Evolutionary conservation across 2,113 vertebrate species (phyloP).

Genomic region (Xiphorhynchus elegans): DNA sequence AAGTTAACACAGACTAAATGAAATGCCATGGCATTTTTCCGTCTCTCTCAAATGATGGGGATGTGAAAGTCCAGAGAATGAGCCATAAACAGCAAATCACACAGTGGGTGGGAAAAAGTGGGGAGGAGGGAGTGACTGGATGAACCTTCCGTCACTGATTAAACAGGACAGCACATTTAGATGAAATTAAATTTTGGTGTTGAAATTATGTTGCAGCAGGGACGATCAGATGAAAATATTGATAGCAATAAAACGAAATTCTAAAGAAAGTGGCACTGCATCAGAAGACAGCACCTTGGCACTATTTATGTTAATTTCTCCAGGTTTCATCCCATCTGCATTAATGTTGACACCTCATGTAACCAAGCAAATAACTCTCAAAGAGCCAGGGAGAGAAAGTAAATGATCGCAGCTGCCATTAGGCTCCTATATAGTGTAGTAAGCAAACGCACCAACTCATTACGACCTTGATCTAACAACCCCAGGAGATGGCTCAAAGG

Average conservation of each 20-base stretch:
- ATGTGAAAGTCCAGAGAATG: constrained; percentile 41
- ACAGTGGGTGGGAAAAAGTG: background rate
- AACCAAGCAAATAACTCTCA: constrained; percentile 57
- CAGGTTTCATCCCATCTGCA: constrained; percentile 37
- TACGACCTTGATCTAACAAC: constrained; percentile 25
- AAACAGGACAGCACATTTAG: constrained; percentile 50
- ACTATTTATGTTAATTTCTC: constrained; percentile 65
- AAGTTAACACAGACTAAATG: constrained; percentile 17
- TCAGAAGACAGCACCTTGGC: constrained; percentile 44
- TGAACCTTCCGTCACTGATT: constrained; percentile 6
- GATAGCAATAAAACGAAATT: constrained; percentile 60
- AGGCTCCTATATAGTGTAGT: background rate
- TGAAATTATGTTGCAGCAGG: constrained; percentile 55
- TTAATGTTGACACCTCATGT: constrained; percentile 47
- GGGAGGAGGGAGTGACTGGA: constrained; percentile 16
- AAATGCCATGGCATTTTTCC: constrained; percentile 2
- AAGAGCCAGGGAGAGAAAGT: constrained; percentile 17
- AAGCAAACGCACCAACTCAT: constrained; percentile 1
- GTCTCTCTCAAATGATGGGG: background rate
- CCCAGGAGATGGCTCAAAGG: background rate
- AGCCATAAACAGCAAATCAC: constrained; percentile 32
- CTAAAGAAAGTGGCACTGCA: constrained; percentile 51
- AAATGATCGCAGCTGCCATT: constrained; percentile 47
- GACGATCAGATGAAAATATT: constrained; percentile 61
- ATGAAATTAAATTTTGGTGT: constrained; percentile 63